Conservation (phyloP, 2,113 vertebrate species). For the Istiophorus platypterus region DNA sequence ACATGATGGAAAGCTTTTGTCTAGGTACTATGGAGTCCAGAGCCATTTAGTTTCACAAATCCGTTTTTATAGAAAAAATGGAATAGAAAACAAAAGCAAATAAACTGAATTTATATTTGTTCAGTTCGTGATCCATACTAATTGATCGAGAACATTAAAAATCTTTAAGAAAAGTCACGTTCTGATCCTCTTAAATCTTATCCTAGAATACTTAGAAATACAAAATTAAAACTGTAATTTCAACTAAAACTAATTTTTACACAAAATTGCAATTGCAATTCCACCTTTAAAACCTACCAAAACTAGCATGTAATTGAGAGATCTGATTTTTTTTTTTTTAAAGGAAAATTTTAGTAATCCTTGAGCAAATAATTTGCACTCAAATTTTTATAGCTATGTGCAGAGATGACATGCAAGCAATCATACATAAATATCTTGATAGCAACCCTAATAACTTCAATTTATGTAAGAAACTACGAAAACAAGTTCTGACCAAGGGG, state of each 20-base stretch:
- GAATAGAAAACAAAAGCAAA: background rate
- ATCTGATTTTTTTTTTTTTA: background rate
- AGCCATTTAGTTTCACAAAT: background rate
- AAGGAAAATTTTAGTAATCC: background rate
- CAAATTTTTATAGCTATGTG: slow-evolving; percentile 12
- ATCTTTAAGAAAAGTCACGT: background rate
- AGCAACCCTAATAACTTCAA: slow-evolving; percentile 34
- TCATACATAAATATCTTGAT: slow-evolving; percentile 7
- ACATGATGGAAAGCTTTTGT: background rate
- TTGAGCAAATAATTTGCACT: background rate
- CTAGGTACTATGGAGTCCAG: background rate
- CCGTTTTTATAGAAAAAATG: background rate
- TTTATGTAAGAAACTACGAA: slow-evolving; percentile 8
- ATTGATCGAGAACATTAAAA: background rate
- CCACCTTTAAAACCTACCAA: background rate
- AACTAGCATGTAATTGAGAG: background rate
- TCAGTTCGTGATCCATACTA: too few species aligned
- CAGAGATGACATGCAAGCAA: background rate
- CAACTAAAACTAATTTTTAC: background rate
- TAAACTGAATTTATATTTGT: too few species aligned
- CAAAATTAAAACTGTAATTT: background rate
- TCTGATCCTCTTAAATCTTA: background rate
- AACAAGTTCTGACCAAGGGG: slow-evolving; percentile 24
- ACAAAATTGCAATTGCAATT: background rate
- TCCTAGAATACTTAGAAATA: too few species aligned